Conservation (phyloP, 2,797 vertebrate species). For the Austrolebias charrua region DNA sequence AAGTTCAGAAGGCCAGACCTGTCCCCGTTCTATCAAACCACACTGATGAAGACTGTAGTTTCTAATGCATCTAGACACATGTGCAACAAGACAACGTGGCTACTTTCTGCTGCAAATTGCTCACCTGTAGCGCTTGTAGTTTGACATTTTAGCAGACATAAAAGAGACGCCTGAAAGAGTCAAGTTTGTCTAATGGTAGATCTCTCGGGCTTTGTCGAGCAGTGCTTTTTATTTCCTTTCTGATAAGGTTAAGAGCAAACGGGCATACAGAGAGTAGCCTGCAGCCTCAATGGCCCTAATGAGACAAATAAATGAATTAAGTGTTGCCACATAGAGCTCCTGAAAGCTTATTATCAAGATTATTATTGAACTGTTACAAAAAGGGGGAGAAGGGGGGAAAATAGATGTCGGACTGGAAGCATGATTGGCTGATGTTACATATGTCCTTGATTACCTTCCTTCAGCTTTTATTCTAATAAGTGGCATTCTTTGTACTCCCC, state of each 20-base stretch:
- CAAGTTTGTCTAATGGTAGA: constrained; percentile 69
- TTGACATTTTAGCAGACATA: constrained; percentile 45
- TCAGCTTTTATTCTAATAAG: constrained; percentile 99
- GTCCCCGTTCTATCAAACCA: constrained; percentile 28
- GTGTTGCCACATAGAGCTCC: constrained; percentile 88
- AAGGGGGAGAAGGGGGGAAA: constrained; percentile 73
- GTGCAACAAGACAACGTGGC: constrained; percentile 23
- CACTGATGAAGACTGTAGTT: constrained; percentile 17
- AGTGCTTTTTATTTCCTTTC: constrained; percentile 83
- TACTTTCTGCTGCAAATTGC: constrained; percentile 36
- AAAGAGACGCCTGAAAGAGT: constrained; percentile 56
- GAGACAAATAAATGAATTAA: constrained; percentile 99
- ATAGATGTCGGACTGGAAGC: constrained; percentile 82
- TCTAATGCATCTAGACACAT: constrained; percentile 29
- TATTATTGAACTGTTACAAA: constrained; percentile 96
- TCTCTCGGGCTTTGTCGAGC: constrained; percentile 69
- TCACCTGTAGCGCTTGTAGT: constrained; percentile 35
- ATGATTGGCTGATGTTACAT: constrained; percentile 99
- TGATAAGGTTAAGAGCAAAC: constrained; percentile 86
- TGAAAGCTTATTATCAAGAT: constrained; percentile 96
- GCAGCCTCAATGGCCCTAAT: constrained; percentile 82
- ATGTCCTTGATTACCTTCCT: constrained; percentile 99
- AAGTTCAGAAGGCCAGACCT: constrained; percentile 24
- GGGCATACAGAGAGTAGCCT: constrained; percentile 87
- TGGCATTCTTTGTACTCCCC: constrained; percentile 99